Evolutionary conservation across 2,797 vertebrate genomes (phyloP).

Genomic region (Enoplosus armatus): DNA sequence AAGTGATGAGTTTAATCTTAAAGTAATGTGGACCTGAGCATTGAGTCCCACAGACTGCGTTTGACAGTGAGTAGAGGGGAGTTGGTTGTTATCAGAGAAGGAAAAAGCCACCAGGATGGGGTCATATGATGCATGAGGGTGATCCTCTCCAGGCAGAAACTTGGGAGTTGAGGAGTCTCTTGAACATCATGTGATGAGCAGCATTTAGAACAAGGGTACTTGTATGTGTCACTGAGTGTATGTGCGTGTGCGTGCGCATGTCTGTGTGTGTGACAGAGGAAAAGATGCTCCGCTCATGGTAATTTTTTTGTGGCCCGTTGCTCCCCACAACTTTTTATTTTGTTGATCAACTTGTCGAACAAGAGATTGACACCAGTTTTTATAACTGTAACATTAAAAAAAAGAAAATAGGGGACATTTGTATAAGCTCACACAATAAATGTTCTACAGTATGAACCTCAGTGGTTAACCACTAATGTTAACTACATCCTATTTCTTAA

Average conservation of each 20-base stretch:
- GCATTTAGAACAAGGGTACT: slow-evolving; percentile 78
- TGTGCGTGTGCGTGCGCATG: neutral
- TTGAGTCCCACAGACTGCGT: slow-evolving; percentile 27
- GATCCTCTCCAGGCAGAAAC: slow-evolving; percentile 82
- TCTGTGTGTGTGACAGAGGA: slow-evolving; percentile 6
- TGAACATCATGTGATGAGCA: slow-evolving; percentile 87
- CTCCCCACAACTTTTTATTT: neutral
- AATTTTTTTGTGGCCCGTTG: neutral
- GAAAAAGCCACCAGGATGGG: slow-evolving; percentile 64
- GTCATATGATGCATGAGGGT: slow-evolving; percentile 84
- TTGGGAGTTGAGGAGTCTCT: slow-evolving; percentile 82
- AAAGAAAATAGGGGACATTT: neutral
- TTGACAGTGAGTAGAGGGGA: slow-evolving; percentile 41
- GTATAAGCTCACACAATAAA: neutral
- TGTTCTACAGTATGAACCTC: neutral
- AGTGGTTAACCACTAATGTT: neutral
- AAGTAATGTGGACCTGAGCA: slow-evolving; percentile 31
- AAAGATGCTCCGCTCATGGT: slow-evolving; percentile 12
- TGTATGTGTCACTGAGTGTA: slow-evolving; percentile 66
- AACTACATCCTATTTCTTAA: neutral
- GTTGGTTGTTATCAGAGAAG: slow-evolving; percentile 65
- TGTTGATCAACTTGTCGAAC: neutral
- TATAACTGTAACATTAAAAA: neutral
- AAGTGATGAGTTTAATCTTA: slow-evolving; percentile 14
- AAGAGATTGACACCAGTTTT: neutral